Evolutionary conservation across 2,113 vertebrate genomes (phyloP).

Genomic region (Percopsis transmontana): DNA sequence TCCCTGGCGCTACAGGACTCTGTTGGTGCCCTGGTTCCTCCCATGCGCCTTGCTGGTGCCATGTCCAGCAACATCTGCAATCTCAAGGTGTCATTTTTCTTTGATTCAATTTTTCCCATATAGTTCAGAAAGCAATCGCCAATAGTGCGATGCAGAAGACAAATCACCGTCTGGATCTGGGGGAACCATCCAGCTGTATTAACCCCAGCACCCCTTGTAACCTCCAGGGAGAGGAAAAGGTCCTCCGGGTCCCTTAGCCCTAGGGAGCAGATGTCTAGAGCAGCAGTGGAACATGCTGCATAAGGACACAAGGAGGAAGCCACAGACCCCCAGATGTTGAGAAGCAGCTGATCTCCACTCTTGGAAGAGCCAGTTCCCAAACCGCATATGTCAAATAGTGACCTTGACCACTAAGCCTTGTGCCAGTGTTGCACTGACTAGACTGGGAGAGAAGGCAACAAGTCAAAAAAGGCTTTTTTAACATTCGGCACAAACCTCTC

Average conservation of each 20-base stretch:
- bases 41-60: slow-evolving; percentile 6
- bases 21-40: slow-evolving; percentile 9
- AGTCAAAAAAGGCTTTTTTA: background rate
- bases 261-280: slow-evolving; percentile 1
- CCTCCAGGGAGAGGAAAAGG: background rate
- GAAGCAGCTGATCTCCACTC: background rate
- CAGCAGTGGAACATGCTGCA: background rate
- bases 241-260: background rate
- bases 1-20: slow-evolving; percentile 1
- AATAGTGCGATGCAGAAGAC: background rate
- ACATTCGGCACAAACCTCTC: background rate
- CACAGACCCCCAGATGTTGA: background rate
- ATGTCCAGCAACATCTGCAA: slow-evolving; percentile 1
- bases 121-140: background rate
- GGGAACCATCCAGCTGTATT: background rate
- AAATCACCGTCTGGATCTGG: too few relatives aligned
- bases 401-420: background rate
- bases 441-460: background rate
- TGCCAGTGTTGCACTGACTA: background rate
- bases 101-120: background rate
- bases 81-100: background rate
- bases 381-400: background rate
- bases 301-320: background rate
- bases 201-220: background rate
- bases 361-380: background rate